A percentile compares a stretch with the other conserved stretches of the same genome.
Conservation (phyloP, 2,888 invertebrate species). For the Ochropacha duplaris region DNA sequence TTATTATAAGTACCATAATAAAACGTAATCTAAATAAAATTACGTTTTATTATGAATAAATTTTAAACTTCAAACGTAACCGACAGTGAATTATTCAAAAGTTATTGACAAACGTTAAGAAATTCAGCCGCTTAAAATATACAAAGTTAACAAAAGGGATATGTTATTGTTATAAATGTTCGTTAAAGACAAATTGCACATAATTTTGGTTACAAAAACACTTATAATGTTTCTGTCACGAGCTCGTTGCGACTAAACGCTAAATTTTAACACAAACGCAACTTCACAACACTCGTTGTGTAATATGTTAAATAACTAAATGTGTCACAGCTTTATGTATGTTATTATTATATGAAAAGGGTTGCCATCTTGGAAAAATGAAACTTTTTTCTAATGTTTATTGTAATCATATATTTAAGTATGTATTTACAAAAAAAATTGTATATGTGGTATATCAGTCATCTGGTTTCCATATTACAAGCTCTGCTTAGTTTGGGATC, state of each 20-base stretch:
- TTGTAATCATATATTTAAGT: no score
- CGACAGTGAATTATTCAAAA: neutral
- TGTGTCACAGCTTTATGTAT: neutral
- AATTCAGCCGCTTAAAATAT: neutral
- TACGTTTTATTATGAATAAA: neutral
- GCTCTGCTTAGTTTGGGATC: no score
- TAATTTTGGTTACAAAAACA: neutral
- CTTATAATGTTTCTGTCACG: neutral
- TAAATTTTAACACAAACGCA: neutral
- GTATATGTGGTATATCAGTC: no score
- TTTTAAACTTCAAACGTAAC: neutral
- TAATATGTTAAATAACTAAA: neutral
- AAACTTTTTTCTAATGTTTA: no score
- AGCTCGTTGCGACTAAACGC: neutral
- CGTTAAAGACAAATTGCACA: neutral
- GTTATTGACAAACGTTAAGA: neutral
- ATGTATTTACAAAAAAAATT: no score
- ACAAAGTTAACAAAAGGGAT: neutral
- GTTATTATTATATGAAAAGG: neutral
- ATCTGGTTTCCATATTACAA: no score
- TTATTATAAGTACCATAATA: no score
- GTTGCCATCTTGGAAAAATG: no score
- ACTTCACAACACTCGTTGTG: neutral
- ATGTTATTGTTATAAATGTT: neutral
- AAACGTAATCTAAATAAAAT: no score